Conservation (phyloP, 2,888 invertebrate species). For the Neria commutata region DNA sequence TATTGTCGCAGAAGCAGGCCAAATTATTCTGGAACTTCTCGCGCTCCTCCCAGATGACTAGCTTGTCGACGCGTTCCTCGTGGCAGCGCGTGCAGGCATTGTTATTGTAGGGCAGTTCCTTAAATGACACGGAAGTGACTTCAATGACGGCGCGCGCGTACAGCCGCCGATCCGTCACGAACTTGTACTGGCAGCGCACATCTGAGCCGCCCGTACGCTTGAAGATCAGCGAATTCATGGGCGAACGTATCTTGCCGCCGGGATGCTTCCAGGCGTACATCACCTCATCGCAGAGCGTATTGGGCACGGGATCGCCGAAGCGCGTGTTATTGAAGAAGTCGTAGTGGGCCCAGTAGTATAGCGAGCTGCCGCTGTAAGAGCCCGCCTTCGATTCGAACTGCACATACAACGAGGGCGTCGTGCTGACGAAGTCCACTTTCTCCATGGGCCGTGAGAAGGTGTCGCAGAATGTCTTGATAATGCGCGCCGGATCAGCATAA, state of each 20-base stretch:
- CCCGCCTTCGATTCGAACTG: slow-evolving; percentile 91
- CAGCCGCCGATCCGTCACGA: slow-evolving; percentile 80
- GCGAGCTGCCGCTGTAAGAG: slow-evolving; percentile 90
- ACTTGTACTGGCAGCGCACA: slow-evolving; percentile 81
- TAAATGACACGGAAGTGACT: slow-evolving; percentile 77
- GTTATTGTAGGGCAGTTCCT: slow-evolving; percentile 79
- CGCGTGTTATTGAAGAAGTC: slow-evolving; percentile 92
- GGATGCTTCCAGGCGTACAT: slow-evolving; percentile 84
- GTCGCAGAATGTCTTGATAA: slow-evolving; percentile 93
- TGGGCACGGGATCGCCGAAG: slow-evolving; percentile 80
- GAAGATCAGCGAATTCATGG: slow-evolving; percentile 85
- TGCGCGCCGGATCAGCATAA: slow-evolving; percentile 85
- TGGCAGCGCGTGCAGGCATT: slow-evolving; percentile 85
- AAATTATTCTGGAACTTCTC: slow-evolving; percentile 71
- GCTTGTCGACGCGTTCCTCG: slow-evolving; percentile 83
- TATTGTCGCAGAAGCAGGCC: slow-evolving; percentile 75
- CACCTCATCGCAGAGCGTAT: slow-evolving; percentile 85
- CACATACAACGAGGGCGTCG: slow-evolving; percentile 84
- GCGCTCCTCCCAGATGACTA: slow-evolving; percentile 79
- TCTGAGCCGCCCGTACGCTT: slow-evolving; percentile 78
- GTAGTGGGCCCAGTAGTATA: slow-evolving; percentile 94
- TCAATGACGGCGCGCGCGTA: slow-evolving; percentile 82
- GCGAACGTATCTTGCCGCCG: slow-evolving; percentile 78
- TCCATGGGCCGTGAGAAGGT: slow-evolving; percentile 93
- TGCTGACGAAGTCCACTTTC: slow-evolving; percentile 90